Base-by-base conservation (phyloP, 1,140 invertebrate genomes). In the Lordiphosa collinella region DNA sequence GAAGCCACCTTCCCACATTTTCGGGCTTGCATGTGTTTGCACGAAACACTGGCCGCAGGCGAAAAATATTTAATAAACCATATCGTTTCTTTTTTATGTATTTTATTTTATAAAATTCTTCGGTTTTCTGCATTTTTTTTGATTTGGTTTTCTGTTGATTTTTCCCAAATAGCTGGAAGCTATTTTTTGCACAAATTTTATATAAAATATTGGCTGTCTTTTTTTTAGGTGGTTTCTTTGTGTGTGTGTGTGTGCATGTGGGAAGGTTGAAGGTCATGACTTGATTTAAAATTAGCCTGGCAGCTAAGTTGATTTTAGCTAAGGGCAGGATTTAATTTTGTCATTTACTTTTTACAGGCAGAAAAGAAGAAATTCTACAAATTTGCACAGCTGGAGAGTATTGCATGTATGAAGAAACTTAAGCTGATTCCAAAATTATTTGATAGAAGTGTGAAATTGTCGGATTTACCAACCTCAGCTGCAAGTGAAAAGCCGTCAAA, bases 31-130 rank as follows among this genome's bases (percentile, higher is more conserved):
- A 67, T 61, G 67, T 72, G 72, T 51, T 71, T 61, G 60, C 53
- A 61, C 25, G 53, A 34, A 54, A 66, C 38, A 44, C 37, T 44
- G 14, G 71, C 72, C 60, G 12, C 35, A 53, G 71, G 72, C 65
- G 59, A 12, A n/a, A 75, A 75, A 75, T 75, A 75, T 75, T 75
- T 75, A 75, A 75, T 75, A 75, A 75, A 75, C 71, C 71, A 75
- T 75, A 75, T 69, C 64, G 59, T 50, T 64, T 65, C 41, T 69
- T 59, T 74, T 37, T 55, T 56, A 35, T 48, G 11, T 38, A 50
- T 65, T 64, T 54, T 69, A 67, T 67, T 62, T 51, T 55, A 56
- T 67, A 43, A 69, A 65, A 59, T 65, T 60, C 46, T 46, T 49
- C 50, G 44, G 53, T 58, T 53, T 51, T 56, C 25, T 38, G 22